Evolutionary conservation across 2,113 vertebrate genomes (phyloP).

Genomic region (Xiphophorus maculatus): DNA sequence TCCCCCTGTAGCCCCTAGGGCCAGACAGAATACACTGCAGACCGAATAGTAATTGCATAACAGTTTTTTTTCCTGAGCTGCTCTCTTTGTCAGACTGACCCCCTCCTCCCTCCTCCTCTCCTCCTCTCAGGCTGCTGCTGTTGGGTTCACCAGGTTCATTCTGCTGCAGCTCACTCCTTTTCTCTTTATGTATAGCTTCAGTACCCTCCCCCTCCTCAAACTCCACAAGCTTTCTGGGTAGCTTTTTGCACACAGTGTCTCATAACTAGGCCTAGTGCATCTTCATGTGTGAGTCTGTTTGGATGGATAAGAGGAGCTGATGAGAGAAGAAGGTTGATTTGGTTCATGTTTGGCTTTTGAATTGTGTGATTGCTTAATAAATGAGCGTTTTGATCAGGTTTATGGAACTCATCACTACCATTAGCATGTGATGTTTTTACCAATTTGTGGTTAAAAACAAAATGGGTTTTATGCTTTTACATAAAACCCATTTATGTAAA

Average conservation of each 20-base stretch:
- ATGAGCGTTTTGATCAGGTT: too few species aligned
- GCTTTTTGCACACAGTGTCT: neutral
- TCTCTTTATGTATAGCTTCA: slow-evolving; percentile 52
- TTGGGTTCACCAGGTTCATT: slow-evolving; percentile 72
- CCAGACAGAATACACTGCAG: slow-evolving; percentile 70
- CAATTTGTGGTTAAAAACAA: too few species aligned
- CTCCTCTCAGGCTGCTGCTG: slow-evolving; percentile 35
- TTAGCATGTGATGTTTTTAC: too few species aligned
- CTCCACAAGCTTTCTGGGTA: slow-evolving; percentile 32
- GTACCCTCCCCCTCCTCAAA: slow-evolving; percentile 13
- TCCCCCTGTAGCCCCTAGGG: slow-evolving; percentile 31
- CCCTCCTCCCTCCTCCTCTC: neutral
- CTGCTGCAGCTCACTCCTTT: slow-evolving; percentile 51
- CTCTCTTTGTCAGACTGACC: slow-evolving; percentile 31
- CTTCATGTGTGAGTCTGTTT: neutral
- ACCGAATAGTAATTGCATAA: slow-evolving; percentile 77
- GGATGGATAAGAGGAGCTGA: neutral
- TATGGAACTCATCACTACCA: too few species aligned
- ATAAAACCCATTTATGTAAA: too few species aligned
- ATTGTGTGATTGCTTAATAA: too few species aligned
- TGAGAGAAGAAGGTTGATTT: too few species aligned
- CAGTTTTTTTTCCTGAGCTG: slow-evolving; percentile 28
- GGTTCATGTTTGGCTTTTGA: too few species aligned
- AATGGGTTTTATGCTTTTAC: too few species aligned
- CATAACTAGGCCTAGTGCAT: too few species aligned